phyloP scores from a whole-genome alignment of 2,113 vertebrate genomes.

The Caranx melampygus region DNA sequence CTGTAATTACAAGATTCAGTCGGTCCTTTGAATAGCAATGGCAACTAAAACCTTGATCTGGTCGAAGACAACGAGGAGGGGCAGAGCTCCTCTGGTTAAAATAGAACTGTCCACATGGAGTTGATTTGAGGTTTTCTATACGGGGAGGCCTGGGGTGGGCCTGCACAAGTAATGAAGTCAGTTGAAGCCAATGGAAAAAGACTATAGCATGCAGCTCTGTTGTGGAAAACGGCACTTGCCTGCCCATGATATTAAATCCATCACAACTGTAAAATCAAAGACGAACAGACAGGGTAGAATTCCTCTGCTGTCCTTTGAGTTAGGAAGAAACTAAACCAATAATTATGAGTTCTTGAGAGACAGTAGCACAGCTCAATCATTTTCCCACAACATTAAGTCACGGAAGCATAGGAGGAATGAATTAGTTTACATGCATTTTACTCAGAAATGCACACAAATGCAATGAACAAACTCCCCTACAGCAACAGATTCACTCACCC shows the following conservation, averaged over 20 bases:
- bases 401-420: background rate
- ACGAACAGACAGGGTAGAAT: conserved; percentile 12
- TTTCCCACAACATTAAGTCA: background rate
- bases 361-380: background rate
- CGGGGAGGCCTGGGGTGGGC: conserved; percentile 65
- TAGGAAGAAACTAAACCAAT: conserved; percentile 23
- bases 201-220: conserved; percentile 59
- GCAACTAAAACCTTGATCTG: conserved; percentile 77
- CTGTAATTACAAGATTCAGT: conserved; percentile 81
- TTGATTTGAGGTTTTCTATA: conserved; percentile 83
- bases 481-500: background rate
- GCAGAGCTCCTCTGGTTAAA: conserved; percentile 71
- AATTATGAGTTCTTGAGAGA: conserved; percentile 13
- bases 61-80: conserved; percentile 69
- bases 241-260: conserved; percentile 67
- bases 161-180: conserved; percentile 66
- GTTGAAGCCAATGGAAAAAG: conserved; percentile 60
- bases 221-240: conserved; percentile 50
- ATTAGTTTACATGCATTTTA: background rate
- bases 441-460: conserved; percentile 10
- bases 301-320: conserved; percentile 10
- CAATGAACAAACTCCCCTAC: background rate
- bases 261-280: conserved; percentile 48
- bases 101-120: conserved; percentile 82
- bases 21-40: conserved; percentile 72